These are phyloP conservation scores for Lytechinus variegatus DNA, from an alignment of 35 echinoderm and acorn worm genomes.

Conservation along the genomic window DNA sequence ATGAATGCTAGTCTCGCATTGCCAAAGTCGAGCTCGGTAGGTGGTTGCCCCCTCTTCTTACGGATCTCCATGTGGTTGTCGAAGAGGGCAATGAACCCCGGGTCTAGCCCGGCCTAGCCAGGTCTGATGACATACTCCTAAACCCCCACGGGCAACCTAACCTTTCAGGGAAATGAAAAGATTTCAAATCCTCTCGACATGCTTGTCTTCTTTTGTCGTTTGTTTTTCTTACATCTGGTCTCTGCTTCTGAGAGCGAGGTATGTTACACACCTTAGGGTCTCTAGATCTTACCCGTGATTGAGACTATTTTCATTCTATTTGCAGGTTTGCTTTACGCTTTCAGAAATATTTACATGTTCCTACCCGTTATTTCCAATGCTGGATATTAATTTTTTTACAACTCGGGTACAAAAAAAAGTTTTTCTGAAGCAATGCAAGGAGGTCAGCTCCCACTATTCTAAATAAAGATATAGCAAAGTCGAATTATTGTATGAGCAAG, in stretches of 20 bases:
- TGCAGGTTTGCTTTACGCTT: background rate
- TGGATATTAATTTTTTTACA: background rate
- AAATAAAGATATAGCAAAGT: no score
- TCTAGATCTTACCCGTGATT: background rate
- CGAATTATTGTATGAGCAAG: no score
- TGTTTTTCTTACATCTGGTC: constrained; percentile 2
- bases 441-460: no score
- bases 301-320: background rate
- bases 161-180: background rate
- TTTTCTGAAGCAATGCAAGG: background rate
- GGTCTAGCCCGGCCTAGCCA: background rate
- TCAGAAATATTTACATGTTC: background rate
- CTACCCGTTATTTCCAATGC: background rate
- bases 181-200: constrained; percentile 12
- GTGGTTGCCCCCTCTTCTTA: background rate
- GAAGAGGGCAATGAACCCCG: background rate
- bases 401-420: background rate
- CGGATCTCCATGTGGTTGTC: background rate
- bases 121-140: background rate
- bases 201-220: background rate
- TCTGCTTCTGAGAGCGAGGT: background rate
- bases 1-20: no score
- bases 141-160: background rate
- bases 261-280: background rate
- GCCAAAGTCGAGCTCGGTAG: background rate